These are phyloP conservation scores for Lypha dubia DNA, from an alignment of 2,888 invertebrate species.

Conservation along the genomic window DNA sequence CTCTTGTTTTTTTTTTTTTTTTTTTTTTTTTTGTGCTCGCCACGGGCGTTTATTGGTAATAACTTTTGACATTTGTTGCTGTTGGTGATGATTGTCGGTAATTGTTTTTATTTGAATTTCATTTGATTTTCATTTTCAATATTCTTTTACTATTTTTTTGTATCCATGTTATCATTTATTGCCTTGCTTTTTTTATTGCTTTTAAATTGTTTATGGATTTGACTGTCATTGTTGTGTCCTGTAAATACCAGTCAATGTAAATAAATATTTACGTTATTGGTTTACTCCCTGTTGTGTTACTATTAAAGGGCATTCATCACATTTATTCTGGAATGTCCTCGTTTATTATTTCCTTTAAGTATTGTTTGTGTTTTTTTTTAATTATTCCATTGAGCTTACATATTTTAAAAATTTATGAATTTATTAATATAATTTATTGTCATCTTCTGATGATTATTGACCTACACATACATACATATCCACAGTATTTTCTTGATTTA, in stretches of 20 bases:
- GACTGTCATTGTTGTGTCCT: slow-evolving; percentile 7
- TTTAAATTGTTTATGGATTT: slow-evolving; percentile 73
- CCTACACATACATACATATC: not conserved
- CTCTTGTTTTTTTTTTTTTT: not conserved
- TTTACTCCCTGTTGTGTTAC: slow-evolving; percentile 39
- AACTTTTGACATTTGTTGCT: slow-evolving; percentile 81
- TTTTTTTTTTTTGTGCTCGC: too few relatives aligned
- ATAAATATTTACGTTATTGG: not conserved
- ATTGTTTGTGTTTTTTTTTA: not conserved
- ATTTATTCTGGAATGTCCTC: not conserved
- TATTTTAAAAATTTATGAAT: not conserved
- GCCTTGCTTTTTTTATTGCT: slow-evolving; percentile 63
- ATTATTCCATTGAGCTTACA: not conserved
- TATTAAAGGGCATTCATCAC: not conserved
- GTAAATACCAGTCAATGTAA: not conserved
- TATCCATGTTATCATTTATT: slow-evolving; percentile 64
- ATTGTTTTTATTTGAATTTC: slow-evolving; percentile 80
- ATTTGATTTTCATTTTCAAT: slow-evolving; percentile 70
- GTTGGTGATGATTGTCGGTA: slow-evolving; percentile 75
- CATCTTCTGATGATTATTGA: not conserved
- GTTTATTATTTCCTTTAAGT: not conserved
- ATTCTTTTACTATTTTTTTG: slow-evolving; percentile 33
- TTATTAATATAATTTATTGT: not conserved
- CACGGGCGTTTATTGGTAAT: slow-evolving; percentile 80
- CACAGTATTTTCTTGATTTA: too few relatives aligned